These are phyloP conservation scores for Parapristionchus giblindavisi DNA, from an alignment of 2,888 invertebrate species.

Conservation along the genomic window DNA sequence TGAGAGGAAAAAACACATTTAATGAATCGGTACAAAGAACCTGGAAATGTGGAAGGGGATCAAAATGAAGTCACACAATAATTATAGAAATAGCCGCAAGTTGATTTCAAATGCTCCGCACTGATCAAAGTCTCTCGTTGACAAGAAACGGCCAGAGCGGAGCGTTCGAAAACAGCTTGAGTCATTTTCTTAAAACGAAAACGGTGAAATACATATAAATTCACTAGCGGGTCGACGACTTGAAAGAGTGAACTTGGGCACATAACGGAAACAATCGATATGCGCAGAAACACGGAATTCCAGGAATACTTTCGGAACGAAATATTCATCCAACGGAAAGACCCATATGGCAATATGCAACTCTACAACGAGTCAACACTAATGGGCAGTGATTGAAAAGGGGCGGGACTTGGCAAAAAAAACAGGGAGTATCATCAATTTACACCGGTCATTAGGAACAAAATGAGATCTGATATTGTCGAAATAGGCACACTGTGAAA, in stretches of 20 bases:
- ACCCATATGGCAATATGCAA: slow-evolving; percentile 2
- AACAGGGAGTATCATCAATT: background rate
- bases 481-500: background rate
- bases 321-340: background rate
- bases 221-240: too few relatives aligned
- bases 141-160: too few relatives aligned
- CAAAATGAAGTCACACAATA: too few relatives aligned
- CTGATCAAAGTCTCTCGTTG: too few relatives aligned
- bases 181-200: too few relatives aligned
- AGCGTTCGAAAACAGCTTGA: too few relatives aligned
- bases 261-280: slow-evolving; percentile 11
- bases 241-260: background rate
- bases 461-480: background rate
- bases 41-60: too few relatives aligned
- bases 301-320: background rate
- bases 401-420: background rate
- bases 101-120: too few relatives aligned
- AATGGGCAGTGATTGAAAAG: slow-evolving; percentile 8
- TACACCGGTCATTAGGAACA: background rate
- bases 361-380: background rate
- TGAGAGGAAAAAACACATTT: too few relatives aligned
- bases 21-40: too few relatives aligned
- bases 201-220: too few relatives aligned
- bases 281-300: slow-evolving; percentile 15
- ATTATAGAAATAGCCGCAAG: too few relatives aligned